Conservation (phyloP, 1,140 invertebrate genomes). For the Drosophila asahinai region DNA sequence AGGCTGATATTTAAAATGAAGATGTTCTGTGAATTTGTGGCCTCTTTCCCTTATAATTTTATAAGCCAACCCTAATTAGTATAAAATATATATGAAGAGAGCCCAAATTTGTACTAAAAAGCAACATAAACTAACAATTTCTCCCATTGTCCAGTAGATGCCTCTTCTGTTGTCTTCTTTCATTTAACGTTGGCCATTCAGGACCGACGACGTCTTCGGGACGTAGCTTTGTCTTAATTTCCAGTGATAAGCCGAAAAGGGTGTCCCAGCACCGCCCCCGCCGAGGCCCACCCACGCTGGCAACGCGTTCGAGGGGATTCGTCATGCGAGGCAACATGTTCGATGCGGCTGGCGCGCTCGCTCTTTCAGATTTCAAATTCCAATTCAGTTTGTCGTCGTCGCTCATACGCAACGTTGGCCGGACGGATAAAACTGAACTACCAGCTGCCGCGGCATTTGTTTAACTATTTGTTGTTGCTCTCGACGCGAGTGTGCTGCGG, state of each 20-base stretch:
- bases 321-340: conserved; percentile 51
- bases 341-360: conserved; percentile 20
- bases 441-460: background rate
- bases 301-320: conserved; percentile 36
- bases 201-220: conserved; percentile 16
- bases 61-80: too few species aligned
- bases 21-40: too few species aligned
- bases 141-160: background rate
- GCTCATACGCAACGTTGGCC: conserved; percentile 79
- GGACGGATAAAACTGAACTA: conserved; percentile 13
- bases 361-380: conserved; percentile 24
- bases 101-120: background rate
- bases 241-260: conserved; percentile 65
- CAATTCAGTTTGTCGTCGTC: conserved; percentile 69
- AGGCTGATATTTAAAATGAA: background rate
- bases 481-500: conserved; percentile 18
- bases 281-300: background rate
- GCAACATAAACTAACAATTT: background rate
- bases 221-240: conserved; percentile 71
- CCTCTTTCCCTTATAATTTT: too few species aligned
- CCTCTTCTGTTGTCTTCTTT: conserved; percentile 56
- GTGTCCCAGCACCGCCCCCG: conserved; percentile 4
- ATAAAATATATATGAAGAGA: too few species aligned
- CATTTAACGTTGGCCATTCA: conserved; percentile 48
- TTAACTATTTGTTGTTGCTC: conserved; percentile 24